These are phyloP conservation scores for Diadema setosum DNA, from an alignment of 35 echinoderm and acorn worm genomes.

Conservation along the genomic window DNA sequence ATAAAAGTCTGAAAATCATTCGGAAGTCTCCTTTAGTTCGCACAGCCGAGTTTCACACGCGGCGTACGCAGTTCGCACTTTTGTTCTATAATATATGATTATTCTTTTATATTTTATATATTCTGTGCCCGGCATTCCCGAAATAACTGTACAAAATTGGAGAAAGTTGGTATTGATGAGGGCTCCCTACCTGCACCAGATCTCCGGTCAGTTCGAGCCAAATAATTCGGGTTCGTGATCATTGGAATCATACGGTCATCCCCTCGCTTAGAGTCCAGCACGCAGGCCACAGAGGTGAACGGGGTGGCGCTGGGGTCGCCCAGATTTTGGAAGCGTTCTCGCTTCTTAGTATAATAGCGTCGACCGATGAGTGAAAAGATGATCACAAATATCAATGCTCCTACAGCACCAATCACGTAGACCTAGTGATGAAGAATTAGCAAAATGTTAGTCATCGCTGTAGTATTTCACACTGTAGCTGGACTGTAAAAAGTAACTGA, in stretches of 20 bases:
- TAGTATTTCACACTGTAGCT: not conserved
- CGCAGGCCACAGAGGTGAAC: conserved; percentile 47
- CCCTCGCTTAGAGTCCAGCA: conserved; percentile 43
- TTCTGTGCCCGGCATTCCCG: too few species aligned
- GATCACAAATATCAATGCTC: conserved; percentile 19
- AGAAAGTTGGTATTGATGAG: too few species aligned
- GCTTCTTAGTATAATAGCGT: conserved; percentile 38
- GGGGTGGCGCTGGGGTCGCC: conserved; percentile 41
- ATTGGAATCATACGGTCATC: conserved; percentile 50
- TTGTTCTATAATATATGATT: too few species aligned
- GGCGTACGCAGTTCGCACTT: too few species aligned
- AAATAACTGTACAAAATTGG: too few species aligned
- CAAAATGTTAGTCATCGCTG: not conserved
- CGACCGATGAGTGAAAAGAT: not conserved
- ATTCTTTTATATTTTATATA: too few species aligned
- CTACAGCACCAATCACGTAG: not conserved
- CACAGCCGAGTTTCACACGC: too few species aligned
- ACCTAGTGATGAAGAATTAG: not conserved
- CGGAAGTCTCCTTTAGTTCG: too few species aligned
- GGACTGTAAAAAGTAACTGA: too few species aligned
- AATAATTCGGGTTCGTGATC: conserved; percentile 77
- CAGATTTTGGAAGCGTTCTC: conserved; percentile 44
- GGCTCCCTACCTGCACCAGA: conserved; percentile 3
- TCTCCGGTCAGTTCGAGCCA: conserved; percentile 24
- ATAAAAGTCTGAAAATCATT: too few species aligned